Base-by-base conservation (phyloP, 2,113 vertebrate species). In the Amblyornis subalaris region DNA sequence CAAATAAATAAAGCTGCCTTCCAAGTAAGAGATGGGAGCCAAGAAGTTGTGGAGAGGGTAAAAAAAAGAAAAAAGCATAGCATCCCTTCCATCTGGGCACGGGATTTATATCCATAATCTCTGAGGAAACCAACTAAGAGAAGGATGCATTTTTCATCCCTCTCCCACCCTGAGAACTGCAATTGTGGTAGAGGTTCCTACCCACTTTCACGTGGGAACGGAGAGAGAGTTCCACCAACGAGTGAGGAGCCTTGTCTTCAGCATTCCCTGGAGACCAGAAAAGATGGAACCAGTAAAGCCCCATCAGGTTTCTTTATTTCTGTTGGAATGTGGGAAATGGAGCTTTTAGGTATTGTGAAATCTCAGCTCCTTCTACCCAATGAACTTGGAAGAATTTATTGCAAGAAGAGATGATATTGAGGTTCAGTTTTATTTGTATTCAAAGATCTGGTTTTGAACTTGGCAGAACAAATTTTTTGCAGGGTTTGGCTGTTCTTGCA, bases 391-490 rank as follows among this genome's bases (percentile, higher is more conserved):
- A 92, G 64, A 89, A 95, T 95, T 95, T 96, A 96, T 95, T 96
- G 71, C 87, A 77, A 91, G 71, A 89, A 77, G 60, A 94, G 88
- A 95, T 93, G 93, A 94, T 97, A 95, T 81, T 96, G 82, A 95
- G 91, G 90, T 95, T 94, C 91, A 72, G 75, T 88, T 95, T 96
- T 96, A 96, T 94, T 95, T 95, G 85, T 90, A 67, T 84, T 93
- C 95, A 81, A 95, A 96, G 88, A 77, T 95, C 93, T 95, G 88
- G 85, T 96, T 96, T 97, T 90, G 95, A 96, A 93, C 92, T 93
- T 96, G 93, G 91, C 95, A 96, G 92, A 75, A 88, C 60, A 91
- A 61, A 18, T 77, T 95, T 95, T 96, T 96, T 93, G 82, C 82
- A 90, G 91, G 90, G 90, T 94, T 97, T 97, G 93, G 94, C 95